Evolutionary conservation across 2,797 vertebrate species (phyloP).

Genomic region (Parambassis ranga): DNA sequence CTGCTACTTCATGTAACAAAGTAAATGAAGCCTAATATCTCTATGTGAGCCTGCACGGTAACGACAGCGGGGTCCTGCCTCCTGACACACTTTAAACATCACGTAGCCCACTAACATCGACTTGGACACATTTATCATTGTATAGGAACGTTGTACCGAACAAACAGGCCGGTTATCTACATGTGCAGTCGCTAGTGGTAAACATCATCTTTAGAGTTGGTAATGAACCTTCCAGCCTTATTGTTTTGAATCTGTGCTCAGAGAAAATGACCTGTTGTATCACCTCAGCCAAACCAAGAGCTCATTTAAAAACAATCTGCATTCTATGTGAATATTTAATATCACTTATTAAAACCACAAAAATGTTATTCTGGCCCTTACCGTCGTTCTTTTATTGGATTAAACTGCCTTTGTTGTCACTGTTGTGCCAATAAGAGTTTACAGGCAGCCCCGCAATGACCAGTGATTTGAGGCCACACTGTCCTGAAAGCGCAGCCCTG

Average conservation of each 20-base stretch:
- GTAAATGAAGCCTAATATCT: no score
- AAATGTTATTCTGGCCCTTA: constrained; percentile 24
- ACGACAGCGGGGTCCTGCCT: no score
- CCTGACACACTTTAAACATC: no score
- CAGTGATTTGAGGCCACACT: constrained; percentile 41
- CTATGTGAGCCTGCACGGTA: no score
- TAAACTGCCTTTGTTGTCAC: constrained; percentile 26
- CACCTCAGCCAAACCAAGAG: constrained; percentile 2
- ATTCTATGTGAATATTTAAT: constrained; percentile 33
- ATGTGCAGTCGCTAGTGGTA: no score
- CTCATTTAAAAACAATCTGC: constrained; percentile 19
- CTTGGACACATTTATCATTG: no score
- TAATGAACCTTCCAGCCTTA: neutral
- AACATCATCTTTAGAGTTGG: neutral
- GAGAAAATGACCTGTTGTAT: neutral
- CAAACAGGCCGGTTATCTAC: no score
- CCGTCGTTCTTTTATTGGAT: constrained; percentile 17
- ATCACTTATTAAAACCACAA: constrained; percentile 30
- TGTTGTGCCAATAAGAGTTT: constrained; percentile 49
- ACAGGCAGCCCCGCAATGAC: constrained; percentile 37
- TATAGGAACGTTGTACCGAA: no score
- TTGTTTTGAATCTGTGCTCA: constrained; percentile 1
- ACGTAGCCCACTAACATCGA: no score
- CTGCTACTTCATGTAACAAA: no score
- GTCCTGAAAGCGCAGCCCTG: constrained; percentile 41